phyloP scores from a whole-genome alignment of 2,113 vertebrate genomes.

The Rhynchomys soricoides region DNA sequence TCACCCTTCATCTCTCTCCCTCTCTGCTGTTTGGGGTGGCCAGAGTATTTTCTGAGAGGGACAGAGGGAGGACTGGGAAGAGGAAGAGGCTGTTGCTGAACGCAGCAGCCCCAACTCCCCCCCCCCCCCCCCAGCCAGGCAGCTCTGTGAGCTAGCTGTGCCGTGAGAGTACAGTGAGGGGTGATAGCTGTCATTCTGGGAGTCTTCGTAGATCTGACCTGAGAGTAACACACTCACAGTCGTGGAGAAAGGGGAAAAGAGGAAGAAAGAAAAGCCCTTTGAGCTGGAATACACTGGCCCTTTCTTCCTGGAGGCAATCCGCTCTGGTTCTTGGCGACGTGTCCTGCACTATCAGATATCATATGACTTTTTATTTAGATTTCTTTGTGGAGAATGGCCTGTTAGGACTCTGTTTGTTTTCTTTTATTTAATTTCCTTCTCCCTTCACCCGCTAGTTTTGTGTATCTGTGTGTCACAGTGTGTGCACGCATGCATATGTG shows the following conservation, averaged over 20 bases:
- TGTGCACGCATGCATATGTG: conserved; percentile 72
- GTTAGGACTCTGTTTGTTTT: conserved; percentile 90
- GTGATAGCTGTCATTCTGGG: conserved; percentile 83
- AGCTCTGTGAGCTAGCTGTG: conserved; percentile 79
- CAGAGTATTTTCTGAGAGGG: conserved; percentile 58
- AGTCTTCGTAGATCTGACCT: conserved; percentile 85
- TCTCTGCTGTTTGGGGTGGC: conserved; percentile 56
- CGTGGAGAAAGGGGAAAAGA: conserved; percentile 83
- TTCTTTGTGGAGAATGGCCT: conserved; percentile 90
- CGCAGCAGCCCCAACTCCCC: conserved; percentile 49
- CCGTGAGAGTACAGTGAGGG: conserved; percentile 82
- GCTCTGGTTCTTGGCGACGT: conserved; percentile 90
- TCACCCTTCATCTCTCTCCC: neutral
- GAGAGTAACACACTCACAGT: conserved; percentile 86
- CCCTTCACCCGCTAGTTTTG: conserved; percentile 81
- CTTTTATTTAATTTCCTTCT: conserved; percentile 89
- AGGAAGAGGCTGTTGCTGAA: conserved; percentile 63
- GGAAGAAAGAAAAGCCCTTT: conserved; percentile 90
- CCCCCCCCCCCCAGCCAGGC: conserved; percentile 57
- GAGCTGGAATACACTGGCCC: conserved; percentile 90
- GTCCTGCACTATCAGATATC: conserved; percentile 92
- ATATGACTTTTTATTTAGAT: conserved; percentile 91
- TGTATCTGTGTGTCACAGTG: conserved; percentile 73
- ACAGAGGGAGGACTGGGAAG: conserved; percentile 17
- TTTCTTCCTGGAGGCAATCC: conserved; percentile 92